These are phyloP conservation scores for Melieria picta DNA, from an alignment of 2,888 invertebrate genomes.

Conservation along the genomic window DNA sequence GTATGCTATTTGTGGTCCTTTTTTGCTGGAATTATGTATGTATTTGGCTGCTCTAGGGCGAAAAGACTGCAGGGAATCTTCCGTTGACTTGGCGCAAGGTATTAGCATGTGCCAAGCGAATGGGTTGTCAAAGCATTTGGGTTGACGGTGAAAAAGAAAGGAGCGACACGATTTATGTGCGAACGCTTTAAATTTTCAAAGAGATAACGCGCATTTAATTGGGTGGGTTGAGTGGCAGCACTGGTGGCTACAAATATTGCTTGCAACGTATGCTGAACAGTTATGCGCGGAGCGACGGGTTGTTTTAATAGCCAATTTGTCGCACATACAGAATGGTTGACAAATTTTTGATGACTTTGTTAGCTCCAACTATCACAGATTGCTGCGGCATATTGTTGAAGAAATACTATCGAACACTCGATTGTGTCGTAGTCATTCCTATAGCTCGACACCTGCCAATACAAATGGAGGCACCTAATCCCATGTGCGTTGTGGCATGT, in stretches of 20 bases:
- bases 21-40: not conserved
- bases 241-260: not conserved
- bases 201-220: constrained; percentile 64
- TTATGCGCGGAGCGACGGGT: too few relatives aligned
- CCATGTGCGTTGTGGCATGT: too few relatives aligned
- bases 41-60: not conserved
- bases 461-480: too few relatives aligned
- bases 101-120: constrained; percentile 23
- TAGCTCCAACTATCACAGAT: too few relatives aligned
- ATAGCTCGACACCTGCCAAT: too few relatives aligned
- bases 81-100: not conserved
- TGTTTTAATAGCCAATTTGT: too few relatives aligned
- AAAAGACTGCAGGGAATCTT: not conserved
- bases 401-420: too few relatives aligned
- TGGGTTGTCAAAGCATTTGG: constrained; percentile 32
- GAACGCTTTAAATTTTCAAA: constrained; percentile 62
- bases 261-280: not conserved
- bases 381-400: too few relatives aligned
- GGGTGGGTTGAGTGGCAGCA: constrained; percentile 42
- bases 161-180: constrained; percentile 63
- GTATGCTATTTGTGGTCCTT: not conserved
- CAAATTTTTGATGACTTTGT: too few relatives aligned
- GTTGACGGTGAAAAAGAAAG: constrained; percentile 32
- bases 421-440: too few relatives aligned
- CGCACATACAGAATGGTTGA: too few relatives aligned